These are phyloP conservation scores for Marcusenius ussheri DNA, from an alignment of 2,113 vertebrate species.

Conservation along the genomic window DNA sequence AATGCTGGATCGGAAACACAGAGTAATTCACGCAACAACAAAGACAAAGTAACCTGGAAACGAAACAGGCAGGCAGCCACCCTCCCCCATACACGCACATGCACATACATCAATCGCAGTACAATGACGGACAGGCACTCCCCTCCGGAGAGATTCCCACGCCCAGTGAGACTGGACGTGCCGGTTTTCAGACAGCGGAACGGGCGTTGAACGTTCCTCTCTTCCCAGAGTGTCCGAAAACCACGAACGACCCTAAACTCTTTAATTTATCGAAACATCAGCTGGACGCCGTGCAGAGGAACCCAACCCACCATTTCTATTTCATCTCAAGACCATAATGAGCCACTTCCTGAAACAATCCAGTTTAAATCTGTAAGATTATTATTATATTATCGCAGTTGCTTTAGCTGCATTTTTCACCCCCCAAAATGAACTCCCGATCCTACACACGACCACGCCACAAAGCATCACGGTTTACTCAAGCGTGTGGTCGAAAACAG, in stretches of 20 bases:
- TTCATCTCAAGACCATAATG: neutral
- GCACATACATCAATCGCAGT: slow-evolving; percentile 1
- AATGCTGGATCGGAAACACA: neutral
- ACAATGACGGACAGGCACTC: neutral
- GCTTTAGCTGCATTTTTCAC: neutral
- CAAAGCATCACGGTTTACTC: neutral
- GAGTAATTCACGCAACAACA: neutral
- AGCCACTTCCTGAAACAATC: neutral
- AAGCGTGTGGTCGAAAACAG: neutral
- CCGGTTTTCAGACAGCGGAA: slow-evolving; percentile 23
- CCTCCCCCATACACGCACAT: slow-evolving; percentile 14
- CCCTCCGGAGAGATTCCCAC: slow-evolving; percentile 1
- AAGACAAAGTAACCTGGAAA: neutral
- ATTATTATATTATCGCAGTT: neutral
- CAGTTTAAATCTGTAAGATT: neutral
- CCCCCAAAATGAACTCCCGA: neutral
- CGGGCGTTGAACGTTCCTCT: neutral
- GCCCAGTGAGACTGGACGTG: slow-evolving; percentile 38
- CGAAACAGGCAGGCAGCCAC: neutral
- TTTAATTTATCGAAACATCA: neutral
- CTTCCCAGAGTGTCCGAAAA: neutral
- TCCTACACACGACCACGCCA: neutral
- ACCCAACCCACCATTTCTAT: neutral
- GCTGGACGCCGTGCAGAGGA: neutral
- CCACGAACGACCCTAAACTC: neutral